Evolutionary conservation across 2,888 invertebrate species (phyloP), one percentile per base, ranked within the genome.

Genomic region (Agrotis exclamationis): DNA sequence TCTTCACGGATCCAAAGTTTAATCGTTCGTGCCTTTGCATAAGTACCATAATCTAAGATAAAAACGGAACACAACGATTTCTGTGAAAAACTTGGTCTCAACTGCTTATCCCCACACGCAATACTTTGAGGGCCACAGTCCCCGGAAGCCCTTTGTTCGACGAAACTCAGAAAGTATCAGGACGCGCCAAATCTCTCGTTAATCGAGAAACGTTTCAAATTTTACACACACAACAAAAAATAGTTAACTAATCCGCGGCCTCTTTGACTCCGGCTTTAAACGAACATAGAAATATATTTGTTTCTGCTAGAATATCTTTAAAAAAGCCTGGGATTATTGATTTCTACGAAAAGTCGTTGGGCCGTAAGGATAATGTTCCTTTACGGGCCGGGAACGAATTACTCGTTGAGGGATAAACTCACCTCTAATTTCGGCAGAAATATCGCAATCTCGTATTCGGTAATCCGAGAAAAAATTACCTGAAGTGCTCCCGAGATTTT

Each of bases 321-420:
- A 96, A 95, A 95, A 95, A 93, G 88, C 89, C 85, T 80, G 77
- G 92, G 95, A 94, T 96, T 95, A 95, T 93, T 93, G 94, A 94
- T 94, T 96, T 96, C 96, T 91, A 79, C 85, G 96, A 95, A 95
- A 91, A 93, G 82, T 90, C 90, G 90, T 86, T 90, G 90, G 85
- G 89, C 91, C 91, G 92, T 90, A 89, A 89, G 93, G 93, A 94
- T 95, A 95, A 94, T 94, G 93, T 92, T 93, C 90, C 90, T 90
- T 91, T 92, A 91, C 91, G 91, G 92, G 84, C 91, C 91, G 92
- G 86, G 93, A 93, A 93, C 91, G 93, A 93, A 95, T 95, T 96
- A 95, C 93, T 91, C 93, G 93, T 84, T 92, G 92, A 94, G 89
- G 95, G 94, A 95, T 95, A 93, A 95, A 95, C 93, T 91, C 91